phyloP scores from a whole-genome alignment of 2,888 invertebrate species.

The Acrobasis consociella region DNA sequence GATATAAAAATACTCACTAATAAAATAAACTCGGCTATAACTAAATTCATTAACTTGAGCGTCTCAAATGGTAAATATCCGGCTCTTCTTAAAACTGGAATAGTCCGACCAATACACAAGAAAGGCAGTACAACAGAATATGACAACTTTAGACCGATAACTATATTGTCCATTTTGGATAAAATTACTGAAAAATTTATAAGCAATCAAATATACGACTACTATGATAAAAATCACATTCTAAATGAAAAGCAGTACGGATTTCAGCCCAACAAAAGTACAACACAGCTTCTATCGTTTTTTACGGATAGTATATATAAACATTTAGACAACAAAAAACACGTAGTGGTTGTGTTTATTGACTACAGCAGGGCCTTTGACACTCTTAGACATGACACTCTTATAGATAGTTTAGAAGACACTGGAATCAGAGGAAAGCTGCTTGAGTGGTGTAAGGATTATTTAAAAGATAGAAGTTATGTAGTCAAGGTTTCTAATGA shows the following conservation, averaged over 20 bases:
- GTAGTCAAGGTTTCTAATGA: constrained; percentile 25
- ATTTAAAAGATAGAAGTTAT: constrained; percentile 27
- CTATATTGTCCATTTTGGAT: constrained; percentile 22
- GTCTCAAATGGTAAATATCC: constrained; percentile 26
- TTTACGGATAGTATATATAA: constrained; percentile 22
- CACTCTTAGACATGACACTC: constrained; percentile 20
- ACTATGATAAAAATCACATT: constrained; percentile 13
- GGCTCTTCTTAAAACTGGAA: constrained; percentile 27
- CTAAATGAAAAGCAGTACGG: constrained; percentile 20
- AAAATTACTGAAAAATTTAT: constrained; percentile 22
- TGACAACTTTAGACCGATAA: constrained; percentile 21
- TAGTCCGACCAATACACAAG: constrained; percentile 31
- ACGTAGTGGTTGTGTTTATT: constrained; percentile 26
- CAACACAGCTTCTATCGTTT: constrained; percentile 12
- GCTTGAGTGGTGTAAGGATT: constrained; percentile 29
- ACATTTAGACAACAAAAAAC: constrained; percentile 20
- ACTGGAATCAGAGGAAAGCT: constrained; percentile 31
- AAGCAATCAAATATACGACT: constrained; percentile 19
- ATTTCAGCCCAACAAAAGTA: constrained; percentile 20
- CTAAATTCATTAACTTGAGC: constrained; percentile 27
- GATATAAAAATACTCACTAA: constrained; percentile 23
- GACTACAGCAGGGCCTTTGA: constrained; percentile 31
- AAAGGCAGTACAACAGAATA: constrained; percentile 11
- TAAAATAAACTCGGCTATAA: constrained; percentile 21
- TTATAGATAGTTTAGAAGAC: constrained; percentile 21